A percentile compares a stretch with the other conserved stretches of the same genome.
Evolutionary conservation across 2,888 invertebrate genomes (phyloP).

Genomic region (Zygaena filipendulae): DNA sequence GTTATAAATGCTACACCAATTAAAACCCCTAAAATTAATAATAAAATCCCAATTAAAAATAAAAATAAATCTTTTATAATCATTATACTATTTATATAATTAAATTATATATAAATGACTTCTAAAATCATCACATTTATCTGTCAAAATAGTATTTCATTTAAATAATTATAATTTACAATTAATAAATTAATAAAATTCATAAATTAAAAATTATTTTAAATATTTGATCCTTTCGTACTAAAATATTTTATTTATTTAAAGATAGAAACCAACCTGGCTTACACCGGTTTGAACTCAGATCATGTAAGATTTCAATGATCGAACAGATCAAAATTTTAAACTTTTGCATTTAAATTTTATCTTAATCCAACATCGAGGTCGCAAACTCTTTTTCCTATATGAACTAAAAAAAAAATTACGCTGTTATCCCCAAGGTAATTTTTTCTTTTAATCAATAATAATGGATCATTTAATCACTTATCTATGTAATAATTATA

Average conservation of each 20-base stretch:
- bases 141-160: conserved; percentile 63
- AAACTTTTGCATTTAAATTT: conserved; percentile 74
- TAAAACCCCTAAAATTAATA: too few species aligned
- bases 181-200: too few species aligned
- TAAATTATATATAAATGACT: too few species aligned
- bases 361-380: conserved; percentile 91
- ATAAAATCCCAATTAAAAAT: not conserved
- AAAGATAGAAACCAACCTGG: conserved; percentile 88
- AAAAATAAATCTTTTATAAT: too few species aligned
- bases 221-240: conserved; percentile 3
- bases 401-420: conserved; percentile 80
- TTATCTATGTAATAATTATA: too few species aligned
- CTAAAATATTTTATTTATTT: conserved; percentile 61
- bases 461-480: too few species aligned
- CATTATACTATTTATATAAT: too few species aligned
- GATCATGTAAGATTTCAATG: conserved; percentile 87
- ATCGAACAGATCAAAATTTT: conserved; percentile 83
- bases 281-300: conserved; percentile 89
- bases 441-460: too few species aligned
- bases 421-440: too few species aligned
- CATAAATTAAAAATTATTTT: not conserved
- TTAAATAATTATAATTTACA: not conserved
- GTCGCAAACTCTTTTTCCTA: conserved; percentile 82
- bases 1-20: too few species aligned
- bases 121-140: conserved; percentile 71